phyloP scores from a whole-genome alignment of 2,113 vertebrate species.

The Hyaena hyaena region DNA sequence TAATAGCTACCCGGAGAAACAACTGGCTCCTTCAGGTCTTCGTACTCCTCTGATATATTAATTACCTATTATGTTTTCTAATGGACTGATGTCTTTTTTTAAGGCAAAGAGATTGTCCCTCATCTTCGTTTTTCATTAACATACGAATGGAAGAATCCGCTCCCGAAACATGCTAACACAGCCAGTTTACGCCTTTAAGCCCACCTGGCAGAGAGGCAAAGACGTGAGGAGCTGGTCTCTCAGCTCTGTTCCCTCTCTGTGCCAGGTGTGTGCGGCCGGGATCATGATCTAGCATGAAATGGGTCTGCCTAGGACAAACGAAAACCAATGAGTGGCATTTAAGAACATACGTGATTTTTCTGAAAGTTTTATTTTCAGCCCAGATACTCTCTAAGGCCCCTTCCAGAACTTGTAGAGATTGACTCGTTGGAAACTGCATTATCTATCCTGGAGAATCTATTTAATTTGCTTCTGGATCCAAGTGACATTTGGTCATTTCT shows the following conservation, averaged over 20 bases:
- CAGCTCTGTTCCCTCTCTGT: background rate
- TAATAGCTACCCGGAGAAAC: constrained; percentile 58
- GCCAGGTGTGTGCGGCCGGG: constrained; percentile 3
- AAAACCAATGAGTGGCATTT: background rate
- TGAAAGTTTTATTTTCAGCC: constrained; percentile 7
- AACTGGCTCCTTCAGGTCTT: constrained; percentile 51
- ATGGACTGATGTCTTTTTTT: constrained; percentile 34
- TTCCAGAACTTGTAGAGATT: constrained; percentile 12
- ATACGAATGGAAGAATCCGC: constrained; percentile 2
- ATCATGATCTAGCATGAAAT: constrained; percentile 55
- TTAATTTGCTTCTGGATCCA: constrained; percentile 48
- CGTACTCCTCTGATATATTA: constrained; percentile 7
- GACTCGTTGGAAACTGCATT: constrained; percentile 24
- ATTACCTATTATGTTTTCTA: constrained; percentile 64
- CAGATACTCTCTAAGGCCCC: constrained; percentile 16
- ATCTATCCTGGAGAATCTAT: background rate
- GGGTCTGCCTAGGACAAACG: constrained; percentile 36
- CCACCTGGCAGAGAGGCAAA: constrained; percentile 23
- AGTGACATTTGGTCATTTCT: constrained; percentile 50
- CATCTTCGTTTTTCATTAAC: constrained; percentile 60
- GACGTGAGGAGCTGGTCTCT: constrained; percentile 36
- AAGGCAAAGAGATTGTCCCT: constrained; percentile 11
- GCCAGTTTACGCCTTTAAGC: constrained; percentile 40
- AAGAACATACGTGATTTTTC: constrained; percentile 50
- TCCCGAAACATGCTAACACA: constrained; percentile 58